These are phyloP conservation scores for Oophaga pumilio DNA, from an alignment of 2,113 vertebrate genomes.

Conservation along the genomic window DNA sequence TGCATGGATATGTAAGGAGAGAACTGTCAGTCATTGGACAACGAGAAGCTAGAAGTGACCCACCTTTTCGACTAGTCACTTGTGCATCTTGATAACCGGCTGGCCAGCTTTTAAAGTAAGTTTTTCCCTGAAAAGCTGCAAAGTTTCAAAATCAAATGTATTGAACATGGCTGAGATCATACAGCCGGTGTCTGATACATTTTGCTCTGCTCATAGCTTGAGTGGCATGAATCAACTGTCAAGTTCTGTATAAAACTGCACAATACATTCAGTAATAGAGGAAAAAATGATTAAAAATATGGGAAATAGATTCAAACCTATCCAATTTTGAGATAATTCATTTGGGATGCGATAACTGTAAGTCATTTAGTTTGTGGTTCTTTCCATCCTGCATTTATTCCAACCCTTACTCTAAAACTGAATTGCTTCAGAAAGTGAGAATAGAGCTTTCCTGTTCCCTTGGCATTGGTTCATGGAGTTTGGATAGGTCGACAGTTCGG, in stretches of 20 bases:
- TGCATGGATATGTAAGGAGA: no score
- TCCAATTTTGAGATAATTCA: neutral
- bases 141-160: no score
- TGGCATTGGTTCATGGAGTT: conserved; percentile 4
- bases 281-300: neutral
- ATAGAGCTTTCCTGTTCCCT: neutral
- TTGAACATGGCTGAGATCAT: no score
- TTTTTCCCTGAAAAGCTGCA: no score
- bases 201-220: no score
- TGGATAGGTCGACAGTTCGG: neutral
- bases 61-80: no score
- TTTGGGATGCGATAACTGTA: neutral
- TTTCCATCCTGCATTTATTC: neutral
- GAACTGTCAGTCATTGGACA: no score
- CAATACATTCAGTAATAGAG: neutral
- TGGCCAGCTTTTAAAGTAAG: no score
- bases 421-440: conserved; percentile 4
- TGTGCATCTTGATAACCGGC: no score
- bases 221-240: no score
- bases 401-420: neutral
- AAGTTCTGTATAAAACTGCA: neutral
- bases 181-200: no score
- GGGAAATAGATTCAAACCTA: neutral
- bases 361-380: neutral
- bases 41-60: no score